Conservation (phyloP, 2,113 vertebrate genomes). For the Tor tambroides region DNA sequence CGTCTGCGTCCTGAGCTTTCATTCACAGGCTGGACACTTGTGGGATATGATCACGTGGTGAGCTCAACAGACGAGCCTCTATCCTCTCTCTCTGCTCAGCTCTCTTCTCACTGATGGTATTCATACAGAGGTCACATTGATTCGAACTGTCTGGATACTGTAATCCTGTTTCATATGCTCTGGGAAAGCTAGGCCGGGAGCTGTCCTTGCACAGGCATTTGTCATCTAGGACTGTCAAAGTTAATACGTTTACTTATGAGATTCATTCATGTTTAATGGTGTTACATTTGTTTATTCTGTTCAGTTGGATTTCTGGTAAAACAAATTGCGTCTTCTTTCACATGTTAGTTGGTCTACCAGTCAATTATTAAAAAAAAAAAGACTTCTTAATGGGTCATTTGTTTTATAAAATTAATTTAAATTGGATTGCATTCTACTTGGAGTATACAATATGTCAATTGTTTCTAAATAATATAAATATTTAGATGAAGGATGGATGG, state of each 20-base stretch:
- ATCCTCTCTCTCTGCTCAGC: slow-evolving; percentile 2
- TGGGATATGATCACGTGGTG: slow-evolving; percentile 11
- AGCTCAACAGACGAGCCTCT: slow-evolving; percentile 7
- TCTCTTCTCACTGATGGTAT: slow-evolving; percentile 33
- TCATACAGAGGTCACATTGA: slow-evolving; percentile 50
- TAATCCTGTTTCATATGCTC: slow-evolving; percentile 58
- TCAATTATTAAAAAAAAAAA: too few species aligned
- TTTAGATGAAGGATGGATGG: background rate
- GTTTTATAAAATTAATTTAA: background rate
- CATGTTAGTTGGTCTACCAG: too few species aligned
- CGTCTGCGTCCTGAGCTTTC: background rate
- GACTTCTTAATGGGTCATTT: background rate
- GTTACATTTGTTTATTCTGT: background rate
- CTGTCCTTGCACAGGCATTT: slow-evolving; percentile 41
- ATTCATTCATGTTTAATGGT: background rate
- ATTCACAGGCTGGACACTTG: slow-evolving; percentile 35
- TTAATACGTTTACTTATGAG: slow-evolving; percentile 13
- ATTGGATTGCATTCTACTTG: background rate
- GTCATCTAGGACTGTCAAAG: background rate
- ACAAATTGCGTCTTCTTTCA: too few species aligned
- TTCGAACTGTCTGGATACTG: slow-evolving; percentile 52
- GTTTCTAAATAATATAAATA: background rate
- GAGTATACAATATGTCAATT: background rate
- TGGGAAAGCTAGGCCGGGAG: slow-evolving; percentile 23
- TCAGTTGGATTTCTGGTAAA: background rate